Base-by-base conservation (phyloP, 2,797 vertebrate genomes). In the Percopsis omiscomaycus region DNA sequence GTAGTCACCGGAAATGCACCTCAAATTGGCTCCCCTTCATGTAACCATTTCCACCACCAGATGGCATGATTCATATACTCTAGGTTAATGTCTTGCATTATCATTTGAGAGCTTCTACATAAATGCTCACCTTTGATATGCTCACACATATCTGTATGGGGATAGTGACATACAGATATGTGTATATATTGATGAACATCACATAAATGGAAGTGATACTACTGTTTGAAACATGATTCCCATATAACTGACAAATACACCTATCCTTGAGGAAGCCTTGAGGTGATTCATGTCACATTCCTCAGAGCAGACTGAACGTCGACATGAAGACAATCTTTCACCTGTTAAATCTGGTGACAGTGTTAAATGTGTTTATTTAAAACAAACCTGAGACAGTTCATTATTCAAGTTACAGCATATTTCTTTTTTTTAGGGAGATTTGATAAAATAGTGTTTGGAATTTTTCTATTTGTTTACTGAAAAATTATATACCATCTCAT, bases 311-410 rank as follows among this genome's bases (percentile, higher is more conserved):
- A 45, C 22, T 45, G 6, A 14, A 13, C 52, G 4, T 22, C 14
- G 8, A 47, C 3, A 30, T 15, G 49, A 50, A 50, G 12, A 9
- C 2, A 54, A 28, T 15, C 15, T 14, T 22, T 12, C 22, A 54
- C 22, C 14, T n/a, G 27, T 9, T 1, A 2, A 1, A 12, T 2
- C 6, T 1, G 2, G 5, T 55, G 37, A 71, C 44, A 48, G 55
- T 53, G 13, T 70, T 73, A 74, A 78, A 27, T 76, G 74, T 66
- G 66, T 87, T 89, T 86, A 83, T 84, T 89, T 83, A 32, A 65
- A 83, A 86, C 45, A 60, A 78, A 67, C 13, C 9, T 22, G 22
- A 32, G 61, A 73, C 63, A 69, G 44, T 59, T 73, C 5, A 59
- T 58, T 58, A 71, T 63, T 44, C 16, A 37, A 28, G 14, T 45